phyloP scores from a whole-genome alignment of 2,113 vertebrate species.

The Diglossa brunneiventris region DNA sequence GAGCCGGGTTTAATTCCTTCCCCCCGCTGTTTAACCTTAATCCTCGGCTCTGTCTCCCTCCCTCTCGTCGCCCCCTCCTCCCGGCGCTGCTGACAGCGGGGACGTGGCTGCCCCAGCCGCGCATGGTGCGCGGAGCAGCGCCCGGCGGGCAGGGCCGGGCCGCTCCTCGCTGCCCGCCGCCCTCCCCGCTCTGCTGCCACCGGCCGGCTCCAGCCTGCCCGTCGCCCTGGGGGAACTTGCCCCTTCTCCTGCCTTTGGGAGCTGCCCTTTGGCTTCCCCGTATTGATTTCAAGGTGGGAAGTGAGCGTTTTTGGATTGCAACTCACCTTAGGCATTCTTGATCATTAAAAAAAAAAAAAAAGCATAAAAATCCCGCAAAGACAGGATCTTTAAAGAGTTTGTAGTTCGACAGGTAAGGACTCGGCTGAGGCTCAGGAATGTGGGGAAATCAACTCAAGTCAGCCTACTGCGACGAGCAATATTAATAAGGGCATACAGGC shows the following conservation, averaged over 20 bases:
- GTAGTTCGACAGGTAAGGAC: conserved; percentile 87
- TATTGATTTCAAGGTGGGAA: not conserved
- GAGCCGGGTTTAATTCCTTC: not conserved
- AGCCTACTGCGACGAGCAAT: conserved; percentile 71
- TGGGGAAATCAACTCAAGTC: conserved; percentile 93
- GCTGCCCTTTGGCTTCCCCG: not conserved
- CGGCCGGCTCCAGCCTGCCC: too few relatives aligned
- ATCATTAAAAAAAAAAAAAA: not conserved
- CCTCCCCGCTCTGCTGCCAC: too few relatives aligned
- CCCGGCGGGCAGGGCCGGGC: too few relatives aligned
- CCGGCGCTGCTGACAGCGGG: not conserved
- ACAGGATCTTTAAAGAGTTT: conserved; percentile 72
- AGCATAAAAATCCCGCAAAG: conserved; percentile 45
- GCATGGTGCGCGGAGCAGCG: not conserved
- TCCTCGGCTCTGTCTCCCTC: not conserved
- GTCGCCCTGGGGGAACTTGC: not conserved
- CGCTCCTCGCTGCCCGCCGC: too few relatives aligned
- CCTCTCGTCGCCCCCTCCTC: not conserved
- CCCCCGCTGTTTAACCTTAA: not conserved
- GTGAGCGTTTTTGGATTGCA: not conserved
- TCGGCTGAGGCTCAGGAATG: conserved; percentile 89
- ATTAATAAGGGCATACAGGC: conserved; percentile 72
- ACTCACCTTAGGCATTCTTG: conserved; percentile 48
- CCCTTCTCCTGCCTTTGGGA: not conserved
- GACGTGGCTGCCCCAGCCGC: not conserved